Base-by-base conservation (phyloP, 37 sponge, comb jelly and placozoan genomes). In the Hexactinellida sp. region DNA sequence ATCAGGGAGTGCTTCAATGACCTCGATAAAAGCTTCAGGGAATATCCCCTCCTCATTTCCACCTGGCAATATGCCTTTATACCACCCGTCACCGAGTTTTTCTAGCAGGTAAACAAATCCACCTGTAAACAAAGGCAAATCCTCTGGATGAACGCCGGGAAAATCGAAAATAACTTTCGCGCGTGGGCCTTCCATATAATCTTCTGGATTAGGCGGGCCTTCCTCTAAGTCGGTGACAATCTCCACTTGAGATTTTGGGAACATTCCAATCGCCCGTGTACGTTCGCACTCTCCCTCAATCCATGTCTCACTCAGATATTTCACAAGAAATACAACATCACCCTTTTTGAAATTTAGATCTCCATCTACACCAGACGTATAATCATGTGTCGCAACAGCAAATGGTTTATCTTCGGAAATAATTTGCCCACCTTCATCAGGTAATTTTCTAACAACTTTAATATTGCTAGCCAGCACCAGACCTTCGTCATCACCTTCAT, bases 91-190 rank as follows among this genome's bases (percentile, higher is more conserved):
- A 25, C 34, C 76, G 5, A 63, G 30, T n/a, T 63, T 63, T 7
- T 63, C 76, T 7, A 63, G 30, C 30, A 63, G 13, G 13, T 63
- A 63, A 3, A 63, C 76, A 10, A 32, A 25, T 23, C 76, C 34
- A 25, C 34, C 76, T 63, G 3, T 63, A 23, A n/a, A 23, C 25
- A 63, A 23, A n/a, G 76, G 76, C 32, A 63, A 28, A 28, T 63
- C 76, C 3, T 23, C 76, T n/a, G 76, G 5, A 21, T 63, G 76
- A 63, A 21, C 76, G 5, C 76, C 76, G 32, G 30, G 76, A 63
- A 63, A 63, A 63, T 63, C 76, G 76, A 63, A 63, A 7, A 63
- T 63, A 32, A 63, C 76, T 28, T 63, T 63, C 76, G 76, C 76
- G 30, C 76, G 76, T 63, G 76, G 32, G 28, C 76, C 76, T 32